Conservation (phyloP, 2,888 invertebrate genomes). For the Slavum lentiscoides region DNA sequence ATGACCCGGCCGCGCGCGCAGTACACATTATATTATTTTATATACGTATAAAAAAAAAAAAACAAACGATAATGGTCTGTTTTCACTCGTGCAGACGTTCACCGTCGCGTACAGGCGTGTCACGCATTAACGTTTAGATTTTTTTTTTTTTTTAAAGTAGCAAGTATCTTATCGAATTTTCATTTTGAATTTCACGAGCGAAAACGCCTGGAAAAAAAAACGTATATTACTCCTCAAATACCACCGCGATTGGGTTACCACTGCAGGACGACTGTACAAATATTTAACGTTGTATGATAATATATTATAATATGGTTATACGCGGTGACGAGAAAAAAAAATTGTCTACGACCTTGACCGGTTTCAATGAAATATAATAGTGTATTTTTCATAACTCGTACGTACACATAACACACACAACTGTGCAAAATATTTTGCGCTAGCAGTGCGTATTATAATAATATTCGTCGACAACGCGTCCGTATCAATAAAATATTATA, state of each 20-base stretch:
- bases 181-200: neutral
- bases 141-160: constrained; percentile 8
- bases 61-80: constrained; percentile 33
- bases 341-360: constrained; percentile 11
- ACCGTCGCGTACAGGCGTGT: constrained; percentile 3
- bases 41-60: neutral
- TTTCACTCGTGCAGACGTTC: constrained; percentile 41
- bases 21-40: neutral
- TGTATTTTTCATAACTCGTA: constrained; percentile 6
- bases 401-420: neutral
- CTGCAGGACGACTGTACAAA: too few relatives aligned
- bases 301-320: neutral
- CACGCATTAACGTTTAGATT: constrained; percentile 16
- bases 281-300: too few relatives aligned
- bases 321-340: neutral
- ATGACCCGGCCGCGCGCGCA: neutral
- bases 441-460: too few relatives aligned
- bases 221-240: neutral
- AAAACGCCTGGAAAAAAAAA: neutral
- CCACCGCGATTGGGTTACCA: too few relatives aligned
- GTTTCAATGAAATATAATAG: constrained; percentile 3
- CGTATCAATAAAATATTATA: too few relatives aligned
- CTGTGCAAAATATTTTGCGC: too few relatives aligned
- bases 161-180: neutral
- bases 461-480: too few relatives aligned